Evolutionary conservation across 2,888 invertebrate genomes (phyloP).

Genomic region (Drosophila demipolita): DNA sequence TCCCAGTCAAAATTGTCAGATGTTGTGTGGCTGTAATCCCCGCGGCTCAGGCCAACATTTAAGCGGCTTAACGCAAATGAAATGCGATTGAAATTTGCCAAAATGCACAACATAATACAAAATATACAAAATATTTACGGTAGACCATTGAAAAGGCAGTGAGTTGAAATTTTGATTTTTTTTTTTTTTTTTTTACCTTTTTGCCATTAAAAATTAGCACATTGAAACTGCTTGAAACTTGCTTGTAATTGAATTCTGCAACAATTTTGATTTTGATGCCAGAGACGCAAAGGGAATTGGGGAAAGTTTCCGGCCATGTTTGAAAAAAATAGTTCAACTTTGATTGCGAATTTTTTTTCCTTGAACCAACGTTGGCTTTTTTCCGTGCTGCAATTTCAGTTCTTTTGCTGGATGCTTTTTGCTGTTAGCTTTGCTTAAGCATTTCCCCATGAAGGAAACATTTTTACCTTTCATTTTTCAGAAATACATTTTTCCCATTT

Average conservation of each 20-base stretch:
- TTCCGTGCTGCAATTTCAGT: slow-evolving; percentile 16
- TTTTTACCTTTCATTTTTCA: slow-evolving; percentile 18
- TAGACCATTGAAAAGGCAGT: neutral
- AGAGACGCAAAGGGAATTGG: slow-evolving; percentile 11
- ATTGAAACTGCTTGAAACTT: slow-evolving; percentile 23
- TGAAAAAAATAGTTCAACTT: slow-evolving; percentile 60
- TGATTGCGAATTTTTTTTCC: slow-evolving; percentile 76
- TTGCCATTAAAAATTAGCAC: slow-evolving; percentile 48
- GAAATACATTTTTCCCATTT: neutral
- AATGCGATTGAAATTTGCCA: slow-evolving; percentile 69
- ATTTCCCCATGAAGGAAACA: neutral
- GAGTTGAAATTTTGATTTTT: neutral
- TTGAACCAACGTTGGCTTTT: slow-evolving; percentile 26
- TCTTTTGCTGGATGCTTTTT: slow-evolving; percentile 27
- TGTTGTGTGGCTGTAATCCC: slow-evolving; percentile 47
- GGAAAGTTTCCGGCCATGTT: slow-evolving; percentile 27
- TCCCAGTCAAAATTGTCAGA: slow-evolving; percentile 36
- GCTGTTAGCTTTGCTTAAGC: slow-evolving; percentile 6
- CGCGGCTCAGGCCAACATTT: slow-evolving; percentile 69
- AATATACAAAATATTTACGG: slow-evolving; percentile 20
- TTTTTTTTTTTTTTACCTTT: too few species aligned
- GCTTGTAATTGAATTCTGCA: slow-evolving; percentile 70
- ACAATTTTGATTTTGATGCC: slow-evolving; percentile 62
- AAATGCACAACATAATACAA: slow-evolving; percentile 12
- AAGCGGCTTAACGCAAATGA: slow-evolving; percentile 73